Percentiles rank a stretch among this genome's conserved stretches.
phyloP scores from a whole-genome alignment of 1,140 invertebrate genomes.

The Streblospio benedicti region DNA sequence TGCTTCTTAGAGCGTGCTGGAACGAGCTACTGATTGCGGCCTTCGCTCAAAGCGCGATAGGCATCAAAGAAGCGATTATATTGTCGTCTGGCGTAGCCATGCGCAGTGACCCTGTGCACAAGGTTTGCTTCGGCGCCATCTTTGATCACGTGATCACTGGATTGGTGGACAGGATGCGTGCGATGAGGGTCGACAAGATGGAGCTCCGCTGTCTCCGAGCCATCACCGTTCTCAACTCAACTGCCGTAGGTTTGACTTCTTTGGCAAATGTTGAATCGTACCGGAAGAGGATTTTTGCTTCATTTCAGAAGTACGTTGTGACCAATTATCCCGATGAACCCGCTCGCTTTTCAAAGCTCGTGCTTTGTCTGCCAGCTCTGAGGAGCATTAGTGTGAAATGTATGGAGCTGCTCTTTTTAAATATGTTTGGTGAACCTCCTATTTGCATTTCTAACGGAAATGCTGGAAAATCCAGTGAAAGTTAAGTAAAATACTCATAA shows the following conservation, averaged over 20 bases:
- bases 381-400: conserved; percentile 93
- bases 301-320: conserved; percentile 87
- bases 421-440: conserved; percentile 59
- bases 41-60: conserved; percentile 84
- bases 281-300: conserved; percentile 87
- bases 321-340: conserved; percentile 78
- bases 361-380: conserved; percentile 83
- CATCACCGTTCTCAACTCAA: conserved; percentile 95
- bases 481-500: too few relatives aligned
- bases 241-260: conserved; percentile 78
- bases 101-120: conserved; percentile 71
- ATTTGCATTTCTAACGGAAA: conserved; percentile 51
- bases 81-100: conserved; percentile 68
- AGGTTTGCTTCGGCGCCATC: conserved; percentile 74
- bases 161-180: conserved; percentile 89
- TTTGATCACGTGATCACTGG: conserved; percentile 74
- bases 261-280: conserved; percentile 73
- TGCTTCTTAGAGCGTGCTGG: conserved; percentile 83
- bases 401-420: conserved; percentile 88
- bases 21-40: conserved; percentile 91
- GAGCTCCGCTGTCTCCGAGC: conserved; percentile 89
- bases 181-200: conserved; percentile 90
- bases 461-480: conserved; percentile 60
- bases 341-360: conserved; percentile 85
- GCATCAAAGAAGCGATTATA: conserved; percentile 66